Base-by-base conservation (phyloP, 2,888 invertebrate species). In the Ctenicera cuprea region DNA sequence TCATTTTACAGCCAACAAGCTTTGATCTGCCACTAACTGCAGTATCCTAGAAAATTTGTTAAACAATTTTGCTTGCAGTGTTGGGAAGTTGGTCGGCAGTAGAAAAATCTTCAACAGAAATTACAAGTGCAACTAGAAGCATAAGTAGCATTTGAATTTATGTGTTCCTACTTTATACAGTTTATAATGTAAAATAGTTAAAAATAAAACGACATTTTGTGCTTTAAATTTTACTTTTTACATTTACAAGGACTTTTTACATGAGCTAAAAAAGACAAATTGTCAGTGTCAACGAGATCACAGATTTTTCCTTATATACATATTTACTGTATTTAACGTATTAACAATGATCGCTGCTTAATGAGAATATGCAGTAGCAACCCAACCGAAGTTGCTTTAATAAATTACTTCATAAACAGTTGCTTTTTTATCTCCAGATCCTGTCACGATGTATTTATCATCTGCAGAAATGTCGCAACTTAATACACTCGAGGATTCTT, bases 391-490 rank as follows among this genome's bases (percentile, higher is more conserved):
- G 14, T 11, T 71, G 62, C 73, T 74, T 88, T 89, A 95, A 89
- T 95, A 96, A 88, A 95, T 92, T 84, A 98, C 97, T 92, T 98
- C 97, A 88, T 98, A 98, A 79, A 98, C 94, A 65, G 97, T 98
- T 80, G 98, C 98, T 87, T 98, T 98, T 88, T 98, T 98, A 88
- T 99, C 98, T 71, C 98, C 98, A 48, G 97, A 97, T 77, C 98
- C 98, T 59, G 98, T 98, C 83, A 98, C 97, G 84, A 98, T 97
- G 89, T 95, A 98, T 88, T 97, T 97, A 90, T 99, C 98, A 88
- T 99, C 98, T 75, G 95, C 92, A 78, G 98, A 97, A 88, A 98
- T 97, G 91, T 98, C 98, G 91, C 98, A 99, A 89, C 97, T 97
- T 84, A 99, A 91, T 86, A 98, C 98, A 85, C 98, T 98, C 82